Evolutionary conservation across 2,797 vertebrate species (phyloP), one percentile per base, ranked within the genome.

Genomic region (Phaenicophaeus curvirostris): DNA sequence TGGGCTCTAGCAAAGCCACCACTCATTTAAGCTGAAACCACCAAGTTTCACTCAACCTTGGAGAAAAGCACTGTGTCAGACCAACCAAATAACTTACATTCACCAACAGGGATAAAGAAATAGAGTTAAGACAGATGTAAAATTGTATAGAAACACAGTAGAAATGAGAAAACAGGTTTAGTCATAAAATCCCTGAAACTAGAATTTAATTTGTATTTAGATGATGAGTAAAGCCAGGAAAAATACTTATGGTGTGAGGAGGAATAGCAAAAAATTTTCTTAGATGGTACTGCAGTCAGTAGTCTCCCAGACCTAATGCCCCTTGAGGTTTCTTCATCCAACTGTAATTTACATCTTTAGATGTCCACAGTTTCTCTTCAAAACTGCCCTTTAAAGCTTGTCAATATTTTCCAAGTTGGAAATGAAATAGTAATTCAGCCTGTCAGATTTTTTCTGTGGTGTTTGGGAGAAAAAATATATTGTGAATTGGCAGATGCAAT

Each of bases 361-460:
- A 41, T 86, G 74, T 65, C 59, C 31, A 33, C n/a, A 35, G 33
- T 92, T 93, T 92, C 58, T 68, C 73, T 87, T 86, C 77, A 77
- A 92, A 96, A 69, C 21, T 67, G 37, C 95, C 37, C 44, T 80
- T 87, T 75, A 92, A 84, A 79, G 15, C 76, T 82, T 91, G 65
- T 66, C 86, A 91, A 0, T 79, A 23, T 95, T 95, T 94, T 91
- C 55, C 76, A 84, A 37, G 55, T 11, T 81, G 68, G 62, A 93
- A 96, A 83, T 53, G 76, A 93, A 95, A 82, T 20, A n/a, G 77
- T 87, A 87, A 94, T 95, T 88, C 91, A 82, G 30, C 73, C 87
- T 93, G 88, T 90, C 90, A 94, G 87, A 77, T 35, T 82, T 39
- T 90, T 82, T 54, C 77, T 63, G 46, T 53, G 53, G 27, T 54